Conservation (phyloP, 2,888 invertebrate species). For the Neoascia interrupta region DNA sequence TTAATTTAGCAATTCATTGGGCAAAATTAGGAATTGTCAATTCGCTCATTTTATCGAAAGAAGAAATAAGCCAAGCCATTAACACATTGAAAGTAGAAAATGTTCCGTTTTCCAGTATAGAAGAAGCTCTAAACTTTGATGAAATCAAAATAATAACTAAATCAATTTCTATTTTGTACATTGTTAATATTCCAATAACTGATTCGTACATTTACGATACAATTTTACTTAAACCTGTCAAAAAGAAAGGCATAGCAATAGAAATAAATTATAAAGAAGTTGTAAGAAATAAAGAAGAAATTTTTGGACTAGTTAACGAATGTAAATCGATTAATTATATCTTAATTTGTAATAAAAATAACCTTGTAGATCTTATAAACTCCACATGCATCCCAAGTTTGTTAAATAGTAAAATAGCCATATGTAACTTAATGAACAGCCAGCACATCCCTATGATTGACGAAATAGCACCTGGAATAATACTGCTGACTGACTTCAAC, state of each 20-base stretch:
- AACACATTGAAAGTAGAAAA: constrained; percentile 37
- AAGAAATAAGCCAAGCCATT: constrained; percentile 35
- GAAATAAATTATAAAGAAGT: constrained; percentile 7
- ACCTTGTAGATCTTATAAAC: constrained; percentile 20
- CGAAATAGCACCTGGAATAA: constrained; percentile 16
- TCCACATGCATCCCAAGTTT: constrained; percentile 28
- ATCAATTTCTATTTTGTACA: constrained; percentile 14
- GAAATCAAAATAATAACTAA: constrained; percentile 29
- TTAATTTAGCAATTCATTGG: constrained; percentile 56
- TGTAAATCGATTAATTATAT: constrained; percentile 22
- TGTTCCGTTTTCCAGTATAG: constrained; percentile 18
- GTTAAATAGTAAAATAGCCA: constrained; percentile 28
- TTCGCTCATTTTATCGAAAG: constrained; percentile 44
- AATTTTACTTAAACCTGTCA: constrained; percentile 17
- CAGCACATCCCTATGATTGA: constrained; percentile 32
- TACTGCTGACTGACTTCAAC: too few relatives aligned
- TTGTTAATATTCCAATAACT: constrained; percentile 15
- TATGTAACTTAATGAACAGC: constrained; percentile 28
- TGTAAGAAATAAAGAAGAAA: constrained; percentile 16
- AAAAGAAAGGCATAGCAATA: constrained; percentile 22
- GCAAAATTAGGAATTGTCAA: constrained; percentile 45
- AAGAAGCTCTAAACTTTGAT: constrained; percentile 21
- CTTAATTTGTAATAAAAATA: constrained; percentile 27
- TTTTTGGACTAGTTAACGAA: constrained; percentile 7
- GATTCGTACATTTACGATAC: constrained; percentile 2